These are phyloP conservation scores for Phalanger gymnotis DNA, from an alignment of 2,797 vertebrate species.

Conservation along the genomic window DNA sequence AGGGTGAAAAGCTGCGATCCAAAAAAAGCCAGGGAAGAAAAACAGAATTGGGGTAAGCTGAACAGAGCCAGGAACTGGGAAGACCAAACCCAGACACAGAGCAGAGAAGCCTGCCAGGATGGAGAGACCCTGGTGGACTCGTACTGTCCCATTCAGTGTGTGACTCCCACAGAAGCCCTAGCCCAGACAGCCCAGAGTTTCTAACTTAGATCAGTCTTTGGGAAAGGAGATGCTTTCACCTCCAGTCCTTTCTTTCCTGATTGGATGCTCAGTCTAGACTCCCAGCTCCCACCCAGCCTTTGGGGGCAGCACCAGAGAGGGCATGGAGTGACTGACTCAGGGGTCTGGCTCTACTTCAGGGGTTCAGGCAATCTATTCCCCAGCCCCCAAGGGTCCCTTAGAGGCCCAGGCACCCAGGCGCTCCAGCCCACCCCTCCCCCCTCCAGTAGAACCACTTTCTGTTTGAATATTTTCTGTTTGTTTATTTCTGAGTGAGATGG, in stretches of 20 bases:
- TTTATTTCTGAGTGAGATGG: conserved; percentile 45
- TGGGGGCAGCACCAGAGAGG: not conserved
- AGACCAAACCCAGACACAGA: not conserved
- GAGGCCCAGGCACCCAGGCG: conserved; percentile 56
- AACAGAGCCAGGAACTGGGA: not conserved
- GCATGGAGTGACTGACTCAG: not conserved
- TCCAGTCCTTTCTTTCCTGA: not conserved
- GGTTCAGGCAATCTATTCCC: not conserved
- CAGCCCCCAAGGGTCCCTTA: not conserved
- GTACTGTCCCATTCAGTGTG: not conserved
- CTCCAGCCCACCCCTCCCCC: conserved; percentile 32
- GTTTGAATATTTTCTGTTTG: conserved; percentile 56
- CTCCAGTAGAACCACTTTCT: conserved; percentile 50
- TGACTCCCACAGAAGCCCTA: not conserved
- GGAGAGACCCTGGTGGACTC: no score
- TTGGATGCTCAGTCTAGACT: not conserved
- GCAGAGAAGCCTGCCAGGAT: not conserved
- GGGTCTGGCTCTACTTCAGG: not conserved
- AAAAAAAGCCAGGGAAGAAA: not conserved
- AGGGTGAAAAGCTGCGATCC: not conserved
- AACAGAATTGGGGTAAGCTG: not conserved
- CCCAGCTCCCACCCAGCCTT: not conserved
- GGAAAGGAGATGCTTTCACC: not conserved
- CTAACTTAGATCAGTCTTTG: not conserved
- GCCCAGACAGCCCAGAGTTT: not conserved